Percentiles rank a stretch among this genome's conserved stretches.
These are phyloP conservation scores for Drosophila eohydei DNA, from an alignment of 2,888 invertebrate species.

Conservation along the genomic window DNA sequence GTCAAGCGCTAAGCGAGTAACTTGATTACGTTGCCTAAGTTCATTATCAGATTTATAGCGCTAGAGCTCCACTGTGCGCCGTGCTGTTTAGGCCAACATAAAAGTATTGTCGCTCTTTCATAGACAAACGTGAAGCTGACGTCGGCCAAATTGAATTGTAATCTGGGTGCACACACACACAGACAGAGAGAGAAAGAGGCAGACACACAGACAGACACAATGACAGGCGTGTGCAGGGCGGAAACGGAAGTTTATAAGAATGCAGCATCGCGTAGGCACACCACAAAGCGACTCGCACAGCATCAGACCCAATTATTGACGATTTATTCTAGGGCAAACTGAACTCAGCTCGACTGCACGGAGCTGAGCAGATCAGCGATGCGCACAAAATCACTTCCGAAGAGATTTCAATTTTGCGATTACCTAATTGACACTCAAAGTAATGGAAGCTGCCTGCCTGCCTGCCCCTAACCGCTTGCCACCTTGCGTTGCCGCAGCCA, in stretches of 20 bases:
- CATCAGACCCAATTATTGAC: constrained; percentile 34
- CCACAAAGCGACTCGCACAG: constrained; percentile 37
- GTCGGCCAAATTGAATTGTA: constrained; percentile 73
- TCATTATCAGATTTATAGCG: neutral
- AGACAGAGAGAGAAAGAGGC: neutral
- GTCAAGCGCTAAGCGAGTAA: neutral
- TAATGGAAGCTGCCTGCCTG: constrained; percentile 59
- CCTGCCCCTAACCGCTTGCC: constrained; percentile 5
- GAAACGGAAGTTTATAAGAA: constrained; percentile 77
- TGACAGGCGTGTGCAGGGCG: constrained; percentile 33
- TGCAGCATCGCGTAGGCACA: constrained; percentile 46
- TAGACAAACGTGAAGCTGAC: constrained; percentile 52
- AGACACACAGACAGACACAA: neutral
- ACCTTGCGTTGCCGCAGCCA: neutral
- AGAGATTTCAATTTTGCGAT: constrained; percentile 79
- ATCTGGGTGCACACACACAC: constrained; percentile 32
- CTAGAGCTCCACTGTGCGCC: constrained; percentile 4
- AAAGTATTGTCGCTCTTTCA: constrained; percentile 38
- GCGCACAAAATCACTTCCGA: constrained; percentile 71
- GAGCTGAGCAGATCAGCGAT: constrained; percentile 44
- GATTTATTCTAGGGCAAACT: constrained; percentile 23
- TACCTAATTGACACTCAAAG: constrained; percentile 78
- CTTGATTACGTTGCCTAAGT: neutral
- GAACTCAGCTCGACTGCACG: constrained; percentile 9
- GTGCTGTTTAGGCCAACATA: constrained; percentile 14